These are phyloP conservation scores for Macquaria australasica DNA, from an alignment of 2,113 vertebrate species.

Conservation along the genomic window DNA sequence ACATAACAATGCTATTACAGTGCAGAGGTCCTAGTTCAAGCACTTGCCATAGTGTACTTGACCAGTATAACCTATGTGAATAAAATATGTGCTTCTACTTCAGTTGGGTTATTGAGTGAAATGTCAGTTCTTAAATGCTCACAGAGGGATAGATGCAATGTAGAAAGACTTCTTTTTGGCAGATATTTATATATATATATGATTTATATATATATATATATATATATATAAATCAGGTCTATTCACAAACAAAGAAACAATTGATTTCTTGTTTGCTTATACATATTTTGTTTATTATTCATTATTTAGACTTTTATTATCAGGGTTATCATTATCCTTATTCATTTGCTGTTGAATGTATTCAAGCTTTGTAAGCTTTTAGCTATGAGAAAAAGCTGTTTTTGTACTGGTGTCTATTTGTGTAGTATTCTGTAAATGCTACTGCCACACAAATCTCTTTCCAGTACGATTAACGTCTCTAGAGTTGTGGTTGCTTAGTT, in stretches of 20 bases:
- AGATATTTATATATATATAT: too few relatives aligned
- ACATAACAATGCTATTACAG: neutral
- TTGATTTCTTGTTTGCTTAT: neutral
- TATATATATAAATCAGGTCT: too few relatives aligned
- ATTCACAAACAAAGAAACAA: neutral
- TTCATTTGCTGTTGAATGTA: neutral
- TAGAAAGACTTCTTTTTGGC: too few relatives aligned
- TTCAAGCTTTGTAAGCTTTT: too few relatives aligned
- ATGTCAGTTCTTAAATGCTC: conserved; percentile 16
- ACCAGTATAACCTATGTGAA: conserved; percentile 43
- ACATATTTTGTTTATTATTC: neutral
- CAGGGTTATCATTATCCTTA: neutral
- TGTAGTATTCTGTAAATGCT: neutral
- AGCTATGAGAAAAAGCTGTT: neutral
- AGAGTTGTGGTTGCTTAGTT: neutral
- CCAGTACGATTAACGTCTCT: neutral
- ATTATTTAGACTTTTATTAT: neutral
- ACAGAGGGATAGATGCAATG: neutral
- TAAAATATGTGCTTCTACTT: conserved; percentile 56
- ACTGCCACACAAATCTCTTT: neutral
- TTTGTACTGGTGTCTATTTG: neutral
- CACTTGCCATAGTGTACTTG: conserved; percentile 1
- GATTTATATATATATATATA: too few relatives aligned
- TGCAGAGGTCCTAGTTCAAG: conserved; percentile 29
- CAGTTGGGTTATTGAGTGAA: conserved; percentile 4